Base-by-base conservation (phyloP, 2,797 vertebrate species). In the Bryconaethiops microstoma region DNA sequence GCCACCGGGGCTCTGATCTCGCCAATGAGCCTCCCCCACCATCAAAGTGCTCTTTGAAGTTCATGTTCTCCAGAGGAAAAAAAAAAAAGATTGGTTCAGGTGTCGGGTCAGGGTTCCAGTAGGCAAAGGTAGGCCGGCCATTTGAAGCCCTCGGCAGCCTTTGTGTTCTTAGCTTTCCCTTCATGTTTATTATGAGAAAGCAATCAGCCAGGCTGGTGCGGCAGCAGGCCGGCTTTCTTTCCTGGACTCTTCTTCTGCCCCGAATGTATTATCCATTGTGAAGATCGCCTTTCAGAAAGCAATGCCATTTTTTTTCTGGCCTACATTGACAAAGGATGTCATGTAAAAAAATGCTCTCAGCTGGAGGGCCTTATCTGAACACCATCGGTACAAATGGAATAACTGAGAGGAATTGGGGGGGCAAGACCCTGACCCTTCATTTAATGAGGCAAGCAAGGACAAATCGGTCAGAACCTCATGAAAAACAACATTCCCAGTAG, bases 31-130 rank as follows among this genome's bases (percentile, higher is more conserved):
- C 85, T 76, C 63, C 62, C 77, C 82, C 83, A 62, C 84, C 88
- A 92, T 93, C 91, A 94, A 94, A 92, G 90, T 78, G 42, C 71
- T 86, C 92, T 94, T 94, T 95, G 92, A 93, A 93, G 93, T 91
- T 85, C 83, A 85, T 77, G 64, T 88, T 91, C 81, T 88, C 50
- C 35, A 35, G 69, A 86, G 14, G 35, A 17, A 39, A 64, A 64
- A 64, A 29, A 55, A 74, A 78, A 83, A 88, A 90, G 90, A 92
- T 83, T 87, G 89, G 88, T 90, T 91, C 88, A 89, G 91, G 88
- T 91, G 89, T 90, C 90, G 85, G 91, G 93, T 92, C 90, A 91
- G 88, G 91, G 90, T 90, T 91, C 86, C 70, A 65, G 12, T 79
- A 87, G 89, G 84, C 82, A 87, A 90, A 89, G 85, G 89, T 88